phyloP scores from a whole-genome alignment of 2,797 vertebrate species.

The Psittacula echo region DNA sequence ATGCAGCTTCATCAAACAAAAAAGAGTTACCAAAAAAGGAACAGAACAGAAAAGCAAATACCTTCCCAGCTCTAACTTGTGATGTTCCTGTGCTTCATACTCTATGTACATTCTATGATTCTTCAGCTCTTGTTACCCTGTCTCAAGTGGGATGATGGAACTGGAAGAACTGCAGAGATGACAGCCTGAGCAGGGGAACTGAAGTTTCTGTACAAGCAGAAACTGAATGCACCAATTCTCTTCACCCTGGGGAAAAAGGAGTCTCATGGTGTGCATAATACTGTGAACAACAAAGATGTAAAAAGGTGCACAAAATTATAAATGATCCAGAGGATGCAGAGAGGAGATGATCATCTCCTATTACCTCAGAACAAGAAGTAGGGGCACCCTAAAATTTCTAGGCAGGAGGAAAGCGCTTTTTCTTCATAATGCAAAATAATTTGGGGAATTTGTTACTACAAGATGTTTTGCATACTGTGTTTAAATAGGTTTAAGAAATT shows the following conservation, averaged over 20 bases:
- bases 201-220: background rate
- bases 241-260: background rate
- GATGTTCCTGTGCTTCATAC: background rate
- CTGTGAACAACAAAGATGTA: background rate
- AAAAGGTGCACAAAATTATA: background rate
- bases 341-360: background rate
- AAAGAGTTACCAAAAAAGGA: background rate
- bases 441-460: background rate
- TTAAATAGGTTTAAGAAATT: background rate
- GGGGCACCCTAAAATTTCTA: background rate
- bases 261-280: background rate
- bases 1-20: constrained; percentile 40
- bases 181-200: background rate
- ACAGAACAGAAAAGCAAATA: background rate
- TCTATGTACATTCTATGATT: background rate
- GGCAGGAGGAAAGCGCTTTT: background rate
- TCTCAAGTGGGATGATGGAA: background rate
- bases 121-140: background rate
- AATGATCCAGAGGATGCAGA: background rate
- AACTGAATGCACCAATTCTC: background rate
- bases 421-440: background rate
- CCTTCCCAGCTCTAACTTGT: background rate
- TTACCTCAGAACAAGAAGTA: background rate
- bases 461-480: background rate
- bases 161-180: background rate